Evolutionary conservation across 2,797 vertebrate species (phyloP), one percentile per base, ranked within the genome.

Genomic region (Necrosyrtes monachus): DNA sequence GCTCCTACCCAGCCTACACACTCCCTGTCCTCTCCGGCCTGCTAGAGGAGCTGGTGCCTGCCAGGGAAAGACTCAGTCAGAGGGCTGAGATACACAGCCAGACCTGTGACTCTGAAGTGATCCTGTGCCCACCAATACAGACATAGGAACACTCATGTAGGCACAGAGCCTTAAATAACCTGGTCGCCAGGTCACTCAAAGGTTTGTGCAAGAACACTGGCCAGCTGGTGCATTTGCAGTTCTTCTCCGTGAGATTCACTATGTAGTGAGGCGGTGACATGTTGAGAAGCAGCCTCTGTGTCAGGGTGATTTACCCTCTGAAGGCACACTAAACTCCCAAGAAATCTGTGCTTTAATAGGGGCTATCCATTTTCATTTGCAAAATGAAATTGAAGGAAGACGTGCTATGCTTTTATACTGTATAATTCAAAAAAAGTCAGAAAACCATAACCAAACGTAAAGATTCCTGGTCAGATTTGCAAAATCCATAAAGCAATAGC

Each of bases 1-100:
- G 25, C 23, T 91, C 30, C 43, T 28, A 43, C 16, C 13, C 18
- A 56, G 45, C 13, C 53, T 43, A 30, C 28, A 28, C 0, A 0
- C 3, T 59, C 13, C 27, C 30, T 50, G 19, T 46, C 13, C 16
- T 51, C 62, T 88, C 51, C 43, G 28, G 31, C 8, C 11, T 62
- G 51, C 41, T 2, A 1, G 16, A 84, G 51, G 45, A 69, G 13
- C 50, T 59, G 35, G 8, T 72, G 35, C 0, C 0, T 70, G 45
- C 39, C 4, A 8, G 27, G 15, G 25, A 91, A 37, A 12, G 30
- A 86, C 5, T 53, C 28, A 18, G 51, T 25, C 59, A 76, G 54
- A 60, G 33, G n/a, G 18, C 33, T 30, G 37, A 73, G 17, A 30
- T 11, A 24, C 0, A 0, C 18, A 56, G 31, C n/a, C 25, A 89